Percentiles rank a stretch among this genome's conserved stretches.
These are phyloP conservation scores for Hippoglossus hippoglossus DNA, from an alignment of 2,797 vertebrate species.

Conservation along the genomic window DNA sequence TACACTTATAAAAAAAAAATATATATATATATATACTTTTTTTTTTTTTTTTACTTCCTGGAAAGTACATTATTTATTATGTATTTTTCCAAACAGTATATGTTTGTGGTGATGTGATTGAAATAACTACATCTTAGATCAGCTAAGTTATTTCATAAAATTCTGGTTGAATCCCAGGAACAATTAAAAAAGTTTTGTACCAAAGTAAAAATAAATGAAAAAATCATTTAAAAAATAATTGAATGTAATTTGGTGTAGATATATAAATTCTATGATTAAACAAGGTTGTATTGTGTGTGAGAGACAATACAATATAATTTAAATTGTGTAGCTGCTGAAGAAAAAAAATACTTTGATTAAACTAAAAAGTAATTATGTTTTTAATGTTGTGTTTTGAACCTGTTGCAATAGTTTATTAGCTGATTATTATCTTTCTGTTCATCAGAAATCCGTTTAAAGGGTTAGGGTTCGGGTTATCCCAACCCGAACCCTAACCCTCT, in stretches of 20 bases:
- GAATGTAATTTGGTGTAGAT: background rate
- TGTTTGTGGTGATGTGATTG: too few relatives aligned
- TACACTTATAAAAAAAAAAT: too few relatives aligned
- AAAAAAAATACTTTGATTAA: too few relatives aligned
- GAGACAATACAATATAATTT: too few relatives aligned
- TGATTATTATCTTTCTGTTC: background rate
- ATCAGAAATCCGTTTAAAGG: background rate
- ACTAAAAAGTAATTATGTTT: too few relatives aligned
- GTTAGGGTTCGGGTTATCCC: too few relatives aligned
- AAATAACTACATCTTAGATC: background rate
- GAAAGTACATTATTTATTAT: too few relatives aligned
- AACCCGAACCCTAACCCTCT: too few relatives aligned
- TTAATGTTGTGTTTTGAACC: background rate
- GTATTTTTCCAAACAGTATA: too few relatives aligned
- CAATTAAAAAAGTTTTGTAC: background rate
- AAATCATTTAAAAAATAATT: background rate
- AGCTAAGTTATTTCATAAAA: background rate
- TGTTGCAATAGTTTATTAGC: background rate
- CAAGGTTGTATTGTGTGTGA: background rate
- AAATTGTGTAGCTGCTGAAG: too few relatives aligned
- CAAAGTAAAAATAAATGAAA: background rate
- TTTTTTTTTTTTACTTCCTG: too few relatives aligned
- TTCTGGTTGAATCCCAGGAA: background rate
- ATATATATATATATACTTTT: too few relatives aligned
- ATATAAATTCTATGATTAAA: background rate